A percentile compares a stretch with the other conserved stretches of the same genome.
phyloP scores from a whole-genome alignment of 1,140 invertebrate species.

The Bicyclus anynana region DNA sequence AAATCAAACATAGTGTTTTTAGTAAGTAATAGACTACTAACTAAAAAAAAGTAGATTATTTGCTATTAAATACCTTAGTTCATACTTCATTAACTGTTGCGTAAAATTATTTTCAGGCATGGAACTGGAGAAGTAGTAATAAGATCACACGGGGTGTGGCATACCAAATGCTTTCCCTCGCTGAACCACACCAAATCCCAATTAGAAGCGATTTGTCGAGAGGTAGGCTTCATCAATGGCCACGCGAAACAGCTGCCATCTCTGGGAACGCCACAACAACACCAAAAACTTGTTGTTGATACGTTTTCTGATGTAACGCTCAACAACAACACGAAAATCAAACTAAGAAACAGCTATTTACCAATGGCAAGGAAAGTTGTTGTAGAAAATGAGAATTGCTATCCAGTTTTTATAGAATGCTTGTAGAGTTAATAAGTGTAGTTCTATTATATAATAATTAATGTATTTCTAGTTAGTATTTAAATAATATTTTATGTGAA shows the following conservation, averaged over 20 bases:
- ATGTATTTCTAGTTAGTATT: background rate
- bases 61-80: background rate
- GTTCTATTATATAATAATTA: background rate
- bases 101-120: conserved; percentile 38
- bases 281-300: conserved; percentile 49
- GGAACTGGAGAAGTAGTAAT: conserved; percentile 59
- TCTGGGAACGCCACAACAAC: conserved; percentile 22
- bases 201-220: conserved; percentile 56
- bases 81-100: background rate
- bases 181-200: conserved; percentile 56
- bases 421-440: conserved; percentile 19
- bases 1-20: too few relatives aligned
- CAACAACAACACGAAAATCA: conserved; percentile 57
- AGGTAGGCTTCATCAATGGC: conserved; percentile 57
- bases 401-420: conserved; percentile 66
- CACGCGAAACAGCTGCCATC: conserved; percentile 56
- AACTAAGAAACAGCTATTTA: conserved; percentile 49
- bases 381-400: conserved; percentile 44
- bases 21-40: too few relatives aligned
- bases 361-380: conserved; percentile 49
- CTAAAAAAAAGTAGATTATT: too few relatives aligned
- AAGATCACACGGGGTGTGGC: conserved; percentile 58
- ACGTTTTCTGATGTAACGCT: conserved; percentile 50
- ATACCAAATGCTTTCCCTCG: conserved; percentile 53
- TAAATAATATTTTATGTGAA: background rate